Conservation (phyloP, 2,113 vertebrate genomes). For the Sebastes schlegelii region DNA sequence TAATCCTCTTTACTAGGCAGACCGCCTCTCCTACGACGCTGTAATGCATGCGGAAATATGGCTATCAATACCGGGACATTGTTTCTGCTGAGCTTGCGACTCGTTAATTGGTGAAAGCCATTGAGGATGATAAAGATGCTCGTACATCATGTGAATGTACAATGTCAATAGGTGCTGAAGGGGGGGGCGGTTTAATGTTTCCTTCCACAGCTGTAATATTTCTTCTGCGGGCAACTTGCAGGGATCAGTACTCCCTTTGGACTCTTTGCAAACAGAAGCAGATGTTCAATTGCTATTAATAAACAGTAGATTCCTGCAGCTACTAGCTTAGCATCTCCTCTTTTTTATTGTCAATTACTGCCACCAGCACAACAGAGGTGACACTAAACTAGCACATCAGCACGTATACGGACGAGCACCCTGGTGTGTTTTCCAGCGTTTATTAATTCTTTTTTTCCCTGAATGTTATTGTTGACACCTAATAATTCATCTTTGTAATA, state of each 20-base stretch:
- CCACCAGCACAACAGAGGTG: conserved; percentile 9
- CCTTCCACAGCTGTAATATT: conserved; percentile 62
- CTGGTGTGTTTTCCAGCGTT: conserved; percentile 3
- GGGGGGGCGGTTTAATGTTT: conserved; percentile 56
- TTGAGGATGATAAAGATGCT: conserved; percentile 63
- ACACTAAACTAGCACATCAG: conserved; percentile 20
- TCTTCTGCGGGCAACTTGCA: conserved; percentile 61
- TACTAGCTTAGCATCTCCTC: conserved; percentile 31
- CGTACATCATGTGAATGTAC: conserved; percentile 61
- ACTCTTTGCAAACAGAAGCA: conserved; percentile 66
- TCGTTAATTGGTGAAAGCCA: conserved; percentile 71
- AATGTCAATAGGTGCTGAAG: conserved; percentile 54
- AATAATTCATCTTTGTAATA: conserved; percentile 40
- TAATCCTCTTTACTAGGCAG: conserved; percentile 73
- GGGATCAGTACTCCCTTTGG: conserved; percentile 63
- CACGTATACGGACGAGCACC: background rate
- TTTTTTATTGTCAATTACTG: conserved; percentile 46
- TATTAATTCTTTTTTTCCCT: background rate
- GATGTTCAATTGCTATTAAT: conserved; percentile 76
- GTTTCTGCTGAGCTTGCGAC: conserved; percentile 72
- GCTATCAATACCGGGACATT: conserved; percentile 59
- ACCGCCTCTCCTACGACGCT: conserved; percentile 21
- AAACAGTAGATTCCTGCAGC: conserved; percentile 52
- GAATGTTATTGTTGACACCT: conserved; percentile 14
- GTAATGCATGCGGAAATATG: conserved; percentile 48